Evolutionary conservation across 2,113 vertebrate species (phyloP).

Genomic region (Kryptolebias marmoratus): DNA sequence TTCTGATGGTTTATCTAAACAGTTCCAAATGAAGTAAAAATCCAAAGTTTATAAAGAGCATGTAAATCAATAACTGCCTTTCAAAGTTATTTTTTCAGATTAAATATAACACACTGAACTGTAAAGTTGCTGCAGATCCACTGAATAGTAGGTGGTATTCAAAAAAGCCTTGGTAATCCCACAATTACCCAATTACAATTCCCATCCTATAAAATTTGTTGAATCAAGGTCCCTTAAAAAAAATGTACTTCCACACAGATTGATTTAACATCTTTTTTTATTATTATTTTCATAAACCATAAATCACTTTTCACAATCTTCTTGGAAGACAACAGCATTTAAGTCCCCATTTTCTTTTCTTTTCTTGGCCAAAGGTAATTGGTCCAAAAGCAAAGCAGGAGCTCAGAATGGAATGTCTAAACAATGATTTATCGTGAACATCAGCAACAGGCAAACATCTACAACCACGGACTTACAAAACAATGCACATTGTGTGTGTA

Average conservation of each 20-base stretch:
- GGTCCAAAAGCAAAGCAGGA: constrained; percentile 79
- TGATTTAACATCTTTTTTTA: constrained; percentile 35
- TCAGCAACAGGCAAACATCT: constrained; percentile 56
- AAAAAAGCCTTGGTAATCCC: too few relatives aligned
- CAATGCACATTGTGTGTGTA: constrained; percentile 61
- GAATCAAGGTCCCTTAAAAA: not conserved
- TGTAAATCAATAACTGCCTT: too few relatives aligned
- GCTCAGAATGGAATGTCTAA: constrained; percentile 74
- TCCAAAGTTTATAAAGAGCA: too few relatives aligned
- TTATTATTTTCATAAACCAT: constrained; percentile 74
- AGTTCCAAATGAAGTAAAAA: too few relatives aligned
- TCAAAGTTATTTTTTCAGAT: too few relatives aligned
- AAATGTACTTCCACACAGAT: not conserved
- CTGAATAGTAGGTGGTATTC: too few relatives aligned
- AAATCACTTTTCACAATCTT: constrained; percentile 81
- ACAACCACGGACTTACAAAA: constrained; percentile 66
- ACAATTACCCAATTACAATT: too few relatives aligned
- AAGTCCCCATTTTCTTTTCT: constrained; percentile 59
- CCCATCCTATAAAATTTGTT: not conserved
- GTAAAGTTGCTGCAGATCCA: too few relatives aligned
- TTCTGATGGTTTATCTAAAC: too few relatives aligned
- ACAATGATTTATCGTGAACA: constrained; percentile 59
- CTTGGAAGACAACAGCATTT: constrained; percentile 83
- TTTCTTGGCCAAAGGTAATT: constrained; percentile 73
- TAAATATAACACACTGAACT: too few relatives aligned